Base-by-base conservation (phyloP, 1,140 invertebrate species). In the Trachymyrmex cornetzi region DNA sequence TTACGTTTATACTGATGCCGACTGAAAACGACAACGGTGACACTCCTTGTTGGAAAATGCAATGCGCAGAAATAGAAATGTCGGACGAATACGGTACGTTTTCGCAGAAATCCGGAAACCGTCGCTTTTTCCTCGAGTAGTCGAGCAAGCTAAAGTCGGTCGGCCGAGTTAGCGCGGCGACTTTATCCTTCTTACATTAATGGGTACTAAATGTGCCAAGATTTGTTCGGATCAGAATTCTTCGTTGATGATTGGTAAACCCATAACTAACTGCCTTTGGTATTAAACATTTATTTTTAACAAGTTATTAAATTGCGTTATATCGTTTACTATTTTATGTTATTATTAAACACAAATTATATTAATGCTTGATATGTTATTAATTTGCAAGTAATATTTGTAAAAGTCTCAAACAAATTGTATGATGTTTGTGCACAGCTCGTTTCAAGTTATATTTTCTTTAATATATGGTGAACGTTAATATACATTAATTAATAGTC, bases 1-100 rank as follows among this genome's bases (percentile, higher is more conserved):
- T 59, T 80, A 64, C 82, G 59, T 77, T 64, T 59, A 55, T 24
- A 30, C 66, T 30, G 61, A 63, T 61, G 67, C 50, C 30, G 34
- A 16, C 67, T 57, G 9, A 34, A 44, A 53, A 59, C 57, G 59
- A 22, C 72, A 22, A 24, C 59, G 55, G 14, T 24, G 38, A 61
- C 55, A 57, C 19, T 48, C 55, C 9, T 30, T 9, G 55, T 34
- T 84, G 69, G 24, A 74, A 84, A 84, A 74, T 74, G 80, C 63
- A n/a, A 48, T 59, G n/a, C 30, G 63, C 19, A 50, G 55, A 74
- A 84, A 74, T 84, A 84, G 80, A 84, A 84, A 74, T 38, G 80
- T 74, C 69, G 38, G 80, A 19, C n/a, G 19, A 30, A 22, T 14
- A 24, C 57, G 22, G 22, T 48, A 44, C 34, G 27, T 84, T 84